These are phyloP conservation scores for Homarus gammarus DNA, from an alignment of 2,888 invertebrate genomes.

Conservation along the genomic window DNA sequence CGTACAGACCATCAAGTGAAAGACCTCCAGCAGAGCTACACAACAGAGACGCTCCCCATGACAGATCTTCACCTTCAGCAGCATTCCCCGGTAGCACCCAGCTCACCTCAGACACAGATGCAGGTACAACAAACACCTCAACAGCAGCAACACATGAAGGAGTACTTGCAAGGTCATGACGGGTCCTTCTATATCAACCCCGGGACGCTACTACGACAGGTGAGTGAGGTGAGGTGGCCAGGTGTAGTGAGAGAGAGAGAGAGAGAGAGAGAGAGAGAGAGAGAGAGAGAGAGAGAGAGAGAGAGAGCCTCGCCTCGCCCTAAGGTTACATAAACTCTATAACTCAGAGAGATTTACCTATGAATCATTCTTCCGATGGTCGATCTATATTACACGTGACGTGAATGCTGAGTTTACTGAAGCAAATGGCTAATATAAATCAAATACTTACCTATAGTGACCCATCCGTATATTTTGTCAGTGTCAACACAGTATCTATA, in stretches of 20 bases:
- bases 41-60: background rate
- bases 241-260: background rate
- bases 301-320: background rate
- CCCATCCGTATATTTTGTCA: no score
- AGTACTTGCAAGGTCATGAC: slow-evolving; percentile 44
- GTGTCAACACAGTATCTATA: no score
- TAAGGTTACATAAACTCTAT: no score
- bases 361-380: no score
- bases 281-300: slow-evolving; percentile 16
- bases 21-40: slow-evolving; percentile 23
- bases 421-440: no score
- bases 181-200: slow-evolving; percentile 66
- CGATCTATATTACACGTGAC: no score
- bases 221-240: slow-evolving; percentile 27
- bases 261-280: background rate
- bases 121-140: background rate
- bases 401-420: no score
- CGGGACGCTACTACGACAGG: slow-evolving; percentile 46
- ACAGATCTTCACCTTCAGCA: background rate
- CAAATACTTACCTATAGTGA: no score
- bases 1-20: slow-evolving; percentile 46
- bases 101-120: background rate
- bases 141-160: slow-evolving; percentile 9
- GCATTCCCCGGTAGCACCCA: background rate
- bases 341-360: no score